Evolutionary conservation across 2,113 vertebrate species (phyloP).

Genomic region (Elephas maximus): DNA sequence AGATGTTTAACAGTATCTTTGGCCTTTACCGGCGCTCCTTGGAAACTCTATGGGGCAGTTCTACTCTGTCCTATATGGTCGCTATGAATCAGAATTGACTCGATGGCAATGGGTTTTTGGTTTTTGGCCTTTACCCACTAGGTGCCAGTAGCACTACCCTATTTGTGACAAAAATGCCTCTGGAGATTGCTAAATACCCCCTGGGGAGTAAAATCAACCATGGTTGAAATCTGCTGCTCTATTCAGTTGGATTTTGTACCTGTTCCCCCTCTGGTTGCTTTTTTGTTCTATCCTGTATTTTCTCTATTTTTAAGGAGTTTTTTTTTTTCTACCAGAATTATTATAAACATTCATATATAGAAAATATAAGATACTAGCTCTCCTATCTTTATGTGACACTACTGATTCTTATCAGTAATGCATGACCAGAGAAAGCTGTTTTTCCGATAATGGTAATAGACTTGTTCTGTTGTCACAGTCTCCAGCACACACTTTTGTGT

Average conservation of each 20-base stretch:
- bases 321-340: background rate
- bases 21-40: background rate
- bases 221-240: background rate
- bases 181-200: background rate
- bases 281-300: background rate
- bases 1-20: background rate
- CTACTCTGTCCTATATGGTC: too few relatives aligned
- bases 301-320: conserved; percentile 16
- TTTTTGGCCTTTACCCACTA: background rate
- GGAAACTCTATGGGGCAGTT: too few relatives aligned
- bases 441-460: background rate
- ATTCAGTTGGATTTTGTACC: background rate
- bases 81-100: too few relatives aligned
- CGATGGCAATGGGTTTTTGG: too few relatives aligned
- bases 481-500: background rate
- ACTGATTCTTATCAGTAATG: background rate
- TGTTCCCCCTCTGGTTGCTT: background rate
- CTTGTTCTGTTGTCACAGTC: background rate
- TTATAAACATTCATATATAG: background rate
- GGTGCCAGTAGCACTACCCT: background rate
- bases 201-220: too few relatives aligned
- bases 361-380: background rate
- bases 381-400: background rate
- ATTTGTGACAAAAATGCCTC: background rate
- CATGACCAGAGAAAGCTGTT: background rate